Evolutionary conservation across 2,888 invertebrate species (phyloP).

Genomic region (Agriopis marginaria): DNA sequence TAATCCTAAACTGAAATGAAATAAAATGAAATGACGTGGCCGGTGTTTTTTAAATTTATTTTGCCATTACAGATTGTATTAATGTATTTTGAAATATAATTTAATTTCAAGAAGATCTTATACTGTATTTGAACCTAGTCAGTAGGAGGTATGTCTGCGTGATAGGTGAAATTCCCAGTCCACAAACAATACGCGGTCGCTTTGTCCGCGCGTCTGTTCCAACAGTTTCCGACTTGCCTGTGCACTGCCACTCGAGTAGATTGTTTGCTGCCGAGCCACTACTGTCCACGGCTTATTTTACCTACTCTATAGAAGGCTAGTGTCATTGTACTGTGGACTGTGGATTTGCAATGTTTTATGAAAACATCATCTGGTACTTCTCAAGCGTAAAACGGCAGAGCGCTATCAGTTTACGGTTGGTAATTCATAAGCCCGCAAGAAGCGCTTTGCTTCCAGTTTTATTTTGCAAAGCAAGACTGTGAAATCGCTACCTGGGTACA

Average conservation of each 20-base stretch:
- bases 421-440: too few relatives aligned
- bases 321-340: background rate
- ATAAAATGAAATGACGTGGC: too few relatives aligned
- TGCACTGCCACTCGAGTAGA: conserved; percentile 36
- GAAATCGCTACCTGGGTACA: too few relatives aligned
- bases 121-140: conserved; percentile 12
- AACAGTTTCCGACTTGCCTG: conserved; percentile 38
- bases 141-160: conserved; percentile 23
- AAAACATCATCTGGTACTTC: too few relatives aligned
- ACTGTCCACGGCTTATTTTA: conserved; percentile 12
- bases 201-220: conserved; percentile 42
- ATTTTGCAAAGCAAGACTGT: too few relatives aligned
- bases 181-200: conserved; percentile 43
- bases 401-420: too few relatives aligned
- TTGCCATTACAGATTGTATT: too few relatives aligned
- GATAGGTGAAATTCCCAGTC: conserved; percentile 42
- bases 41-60: too few relatives aligned
- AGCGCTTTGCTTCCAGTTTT: too few relatives aligned
- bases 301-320: conserved; percentile 7
- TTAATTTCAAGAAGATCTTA: background rate
- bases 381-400: too few relatives aligned
- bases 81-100: too few relatives aligned
- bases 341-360: background rate
- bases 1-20: too few relatives aligned
- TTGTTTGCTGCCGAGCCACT: conserved; percentile 23